These are phyloP conservation scores for Drosophila helvetica DNA, from an alignment of 2,888 invertebrate species.

Conservation along the genomic window DNA sequence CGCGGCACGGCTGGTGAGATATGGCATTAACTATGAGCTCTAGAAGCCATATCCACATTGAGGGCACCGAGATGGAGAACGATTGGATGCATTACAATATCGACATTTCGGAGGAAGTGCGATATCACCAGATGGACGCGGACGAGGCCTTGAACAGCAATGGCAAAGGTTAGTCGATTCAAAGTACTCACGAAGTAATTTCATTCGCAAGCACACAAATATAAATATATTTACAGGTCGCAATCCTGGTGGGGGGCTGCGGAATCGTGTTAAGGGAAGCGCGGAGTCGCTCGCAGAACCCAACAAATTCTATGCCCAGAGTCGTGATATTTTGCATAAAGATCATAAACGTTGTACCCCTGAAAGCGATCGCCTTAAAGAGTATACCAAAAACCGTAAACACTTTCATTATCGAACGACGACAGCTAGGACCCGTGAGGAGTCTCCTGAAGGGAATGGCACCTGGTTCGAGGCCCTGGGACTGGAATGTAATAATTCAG, in stretches of 20 bases:
- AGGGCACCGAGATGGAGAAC: slow-evolving; percentile 24
- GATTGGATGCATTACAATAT: slow-evolving; percentile 42
- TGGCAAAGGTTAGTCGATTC: slow-evolving; percentile 31
- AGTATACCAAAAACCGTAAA: background rate
- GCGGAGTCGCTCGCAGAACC: slow-evolving; percentile 33
- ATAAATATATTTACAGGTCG: slow-evolving; percentile 30
- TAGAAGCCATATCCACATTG: slow-evolving; percentile 23
- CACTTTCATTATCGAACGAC: background rate
- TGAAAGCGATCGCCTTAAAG: background rate
- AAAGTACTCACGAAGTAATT: background rate
- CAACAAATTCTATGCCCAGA: slow-evolving; percentile 47
- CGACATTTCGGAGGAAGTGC: slow-evolving; percentile 40
- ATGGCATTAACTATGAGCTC: slow-evolving; percentile 40
- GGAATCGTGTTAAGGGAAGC: slow-evolving; percentile 16
- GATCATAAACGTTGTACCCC: background rate
- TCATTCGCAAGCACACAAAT: background rate
- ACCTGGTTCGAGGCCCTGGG: background rate
- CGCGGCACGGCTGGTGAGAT: slow-evolving; percentile 18
- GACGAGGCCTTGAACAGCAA: slow-evolving; percentile 1
- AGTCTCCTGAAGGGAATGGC: background rate
- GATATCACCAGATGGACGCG: slow-evolving; percentile 13
- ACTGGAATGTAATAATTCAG: too few species aligned
- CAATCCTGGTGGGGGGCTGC: slow-evolving; percentile 48
- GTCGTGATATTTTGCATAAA: background rate
- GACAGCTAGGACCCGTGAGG: background rate